These are phyloP conservation scores for Ceyx cyanopectus DNA, from an alignment of 2,113 vertebrate species.

Conservation along the genomic window DNA sequence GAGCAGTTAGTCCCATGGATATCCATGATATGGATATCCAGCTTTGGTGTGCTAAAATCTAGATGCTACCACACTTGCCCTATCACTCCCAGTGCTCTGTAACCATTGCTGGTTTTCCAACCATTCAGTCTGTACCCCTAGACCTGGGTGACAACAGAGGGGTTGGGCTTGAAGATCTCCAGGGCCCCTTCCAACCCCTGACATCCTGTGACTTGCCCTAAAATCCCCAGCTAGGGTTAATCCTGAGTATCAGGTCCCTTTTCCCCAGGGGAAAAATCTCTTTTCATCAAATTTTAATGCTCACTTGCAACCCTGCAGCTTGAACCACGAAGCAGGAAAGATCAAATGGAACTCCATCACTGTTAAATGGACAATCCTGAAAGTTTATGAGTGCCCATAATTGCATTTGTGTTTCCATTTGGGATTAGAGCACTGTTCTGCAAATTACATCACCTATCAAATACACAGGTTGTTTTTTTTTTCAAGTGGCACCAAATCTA, in stretches of 20 bases:
- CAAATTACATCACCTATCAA: not conserved
- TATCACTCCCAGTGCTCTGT: not conserved
- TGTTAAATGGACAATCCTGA: not conserved
- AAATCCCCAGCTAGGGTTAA: not conserved
- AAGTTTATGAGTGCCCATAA: not conserved
- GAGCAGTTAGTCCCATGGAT: not conserved
- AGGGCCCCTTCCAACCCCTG: no score
- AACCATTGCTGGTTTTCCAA: not conserved
- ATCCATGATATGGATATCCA: not conserved
- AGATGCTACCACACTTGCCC: not conserved
- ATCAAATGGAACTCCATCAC: not conserved
- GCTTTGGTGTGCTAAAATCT: not conserved
- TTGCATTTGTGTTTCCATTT: conserved; percentile 41
- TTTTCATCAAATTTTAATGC: not conserved
- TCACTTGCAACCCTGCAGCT: not conserved
- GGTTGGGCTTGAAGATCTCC: no score
- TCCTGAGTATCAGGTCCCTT: not conserved
- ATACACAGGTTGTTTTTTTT: not conserved
- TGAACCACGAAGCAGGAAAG: not conserved
- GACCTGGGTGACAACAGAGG: not conserved
- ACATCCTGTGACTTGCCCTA: not conserved
- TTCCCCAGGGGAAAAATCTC: not conserved
- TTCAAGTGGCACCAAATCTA: not conserved
- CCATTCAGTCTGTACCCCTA: not conserved
- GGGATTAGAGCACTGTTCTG: not conserved